Evolutionary conservation across 2,113 vertebrate genomes (phyloP).

Genomic region (Bettongia penicillata): DNA sequence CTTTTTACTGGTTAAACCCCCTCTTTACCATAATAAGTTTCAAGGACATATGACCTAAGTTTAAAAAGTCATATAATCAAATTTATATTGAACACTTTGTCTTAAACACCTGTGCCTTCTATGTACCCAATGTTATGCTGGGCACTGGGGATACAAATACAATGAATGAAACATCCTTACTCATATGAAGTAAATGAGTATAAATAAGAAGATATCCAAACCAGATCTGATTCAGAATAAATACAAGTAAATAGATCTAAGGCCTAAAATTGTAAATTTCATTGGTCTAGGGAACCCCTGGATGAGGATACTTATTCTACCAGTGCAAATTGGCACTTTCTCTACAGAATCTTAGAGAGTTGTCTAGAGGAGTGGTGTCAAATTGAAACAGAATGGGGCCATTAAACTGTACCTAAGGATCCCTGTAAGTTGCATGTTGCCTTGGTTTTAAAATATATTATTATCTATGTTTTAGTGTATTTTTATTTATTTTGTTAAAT

Average conservation of each 20-base stretch:
- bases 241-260: neutral
- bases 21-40: neutral
- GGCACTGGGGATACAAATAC: neutral
- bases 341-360: no score
- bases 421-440: neutral
- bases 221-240: neutral
- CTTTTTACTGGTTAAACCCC: neutral
- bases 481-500: neutral
- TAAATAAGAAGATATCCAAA: neutral
- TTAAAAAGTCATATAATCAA: neutral
- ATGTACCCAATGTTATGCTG: neutral
- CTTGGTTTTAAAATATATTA: neutral
- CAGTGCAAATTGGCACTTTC: no score
- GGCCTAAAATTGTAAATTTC: neutral
- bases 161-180: neutral
- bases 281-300: neutral
- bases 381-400: no score
- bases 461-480: neutral
- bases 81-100: neutral
- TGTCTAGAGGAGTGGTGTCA: no score
- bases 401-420: no score
- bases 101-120: neutral
- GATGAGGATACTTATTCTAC: no score
- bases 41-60: neutral
- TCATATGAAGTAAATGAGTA: neutral